phyloP scores from a whole-genome alignment of 2,888 invertebrate species.

The Drosophila dives region DNA sequence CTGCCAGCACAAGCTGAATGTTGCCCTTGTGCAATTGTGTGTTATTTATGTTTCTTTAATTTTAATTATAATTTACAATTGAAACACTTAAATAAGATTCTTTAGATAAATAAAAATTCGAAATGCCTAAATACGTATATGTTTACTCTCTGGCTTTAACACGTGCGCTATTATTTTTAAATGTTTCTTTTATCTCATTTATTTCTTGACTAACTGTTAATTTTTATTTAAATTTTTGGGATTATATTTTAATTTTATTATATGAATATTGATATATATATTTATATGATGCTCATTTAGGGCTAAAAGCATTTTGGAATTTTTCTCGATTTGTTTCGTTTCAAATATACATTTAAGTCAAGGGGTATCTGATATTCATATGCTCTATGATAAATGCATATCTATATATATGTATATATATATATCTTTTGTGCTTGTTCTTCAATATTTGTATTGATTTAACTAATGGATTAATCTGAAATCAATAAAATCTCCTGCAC shows the following conservation, averaged over 20 bases:
- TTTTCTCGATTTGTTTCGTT: constrained; percentile 30
- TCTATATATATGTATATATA: constrained; percentile 32
- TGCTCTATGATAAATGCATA: constrained; percentile 32
- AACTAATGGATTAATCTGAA: constrained; percentile 59
- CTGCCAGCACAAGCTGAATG: constrained; percentile 57
- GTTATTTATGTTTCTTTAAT: constrained; percentile 33
- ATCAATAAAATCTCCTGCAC: constrained; percentile 55
- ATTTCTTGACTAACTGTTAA: constrained; percentile 45
- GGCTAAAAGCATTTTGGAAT: constrained; percentile 60
- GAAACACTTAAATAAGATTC: constrained; percentile 65
- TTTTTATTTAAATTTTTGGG: constrained; percentile 67
- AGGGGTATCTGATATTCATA: constrained; percentile 42
- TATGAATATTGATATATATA: constrained; percentile 49
- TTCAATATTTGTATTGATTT: constrained; percentile 58
- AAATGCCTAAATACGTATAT: constrained; percentile 63
- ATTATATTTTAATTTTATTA: constrained; percentile 51
- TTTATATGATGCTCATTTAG: constrained; percentile 39
- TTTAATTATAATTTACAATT: constrained; percentile 70
- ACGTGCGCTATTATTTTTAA: constrained; percentile 57
- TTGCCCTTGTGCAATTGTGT: constrained; percentile 31
- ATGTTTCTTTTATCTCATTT: constrained; percentile 23
- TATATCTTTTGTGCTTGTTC: constrained; percentile 43
- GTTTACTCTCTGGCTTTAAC: constrained; percentile 66
- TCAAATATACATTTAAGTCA: constrained; percentile 53
- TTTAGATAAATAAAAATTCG: constrained; percentile 64